These are phyloP conservation scores for Agrilus mali DNA, from an alignment of 2,888 invertebrate genomes.

Conservation along the genomic window DNA sequence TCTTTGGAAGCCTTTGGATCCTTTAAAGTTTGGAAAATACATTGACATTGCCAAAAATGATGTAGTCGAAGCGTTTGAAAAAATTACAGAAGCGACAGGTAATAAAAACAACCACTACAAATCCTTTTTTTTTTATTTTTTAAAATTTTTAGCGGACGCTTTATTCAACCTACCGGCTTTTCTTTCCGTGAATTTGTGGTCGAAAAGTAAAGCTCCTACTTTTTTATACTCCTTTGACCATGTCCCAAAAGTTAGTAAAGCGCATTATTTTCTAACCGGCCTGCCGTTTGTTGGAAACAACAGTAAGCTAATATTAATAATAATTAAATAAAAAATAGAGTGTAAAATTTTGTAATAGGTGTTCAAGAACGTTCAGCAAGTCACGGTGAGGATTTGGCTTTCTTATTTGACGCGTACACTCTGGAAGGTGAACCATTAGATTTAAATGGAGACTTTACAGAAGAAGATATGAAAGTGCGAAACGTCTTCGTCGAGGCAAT, in stretches of 20 bases:
- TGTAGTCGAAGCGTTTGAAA: constrained; percentile 36
- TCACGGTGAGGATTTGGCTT: constrained; percentile 63
- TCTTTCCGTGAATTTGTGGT: constrained; percentile 58
- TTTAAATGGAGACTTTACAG: constrained; percentile 27
- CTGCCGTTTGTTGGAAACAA: constrained; percentile 45
- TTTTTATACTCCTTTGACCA: constrained; percentile 69
- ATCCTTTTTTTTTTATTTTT: constrained; percentile 2
- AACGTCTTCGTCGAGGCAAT: constrained; percentile 53
- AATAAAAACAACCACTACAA: constrained; percentile 3
- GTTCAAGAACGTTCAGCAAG: constrained; percentile 34
- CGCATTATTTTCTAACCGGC: constrained; percentile 52
- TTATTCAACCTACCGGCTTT: constrained; percentile 67
- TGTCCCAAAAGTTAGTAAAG: constrained; percentile 46
- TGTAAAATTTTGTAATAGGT: constrained; percentile 6
- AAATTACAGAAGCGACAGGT: constrained; percentile 50
- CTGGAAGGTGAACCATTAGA: constrained; percentile 42
- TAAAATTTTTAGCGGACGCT: constrained; percentile 46
- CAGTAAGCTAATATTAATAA: constrained; percentile 11
- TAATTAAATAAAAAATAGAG: neutral
- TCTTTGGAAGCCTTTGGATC: constrained; percentile 17
- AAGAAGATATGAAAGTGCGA: constrained; percentile 51
- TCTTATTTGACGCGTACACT: constrained; percentile 54
- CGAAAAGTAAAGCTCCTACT: constrained; percentile 44
- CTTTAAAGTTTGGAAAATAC: constrained; percentile 27
- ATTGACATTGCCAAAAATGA: constrained; percentile 22